A percentile compares a stretch with the other conserved stretches of the same genome.
Conservation (phyloP, 2,888 invertebrate species). For the Drosophila hamatofila region DNA sequence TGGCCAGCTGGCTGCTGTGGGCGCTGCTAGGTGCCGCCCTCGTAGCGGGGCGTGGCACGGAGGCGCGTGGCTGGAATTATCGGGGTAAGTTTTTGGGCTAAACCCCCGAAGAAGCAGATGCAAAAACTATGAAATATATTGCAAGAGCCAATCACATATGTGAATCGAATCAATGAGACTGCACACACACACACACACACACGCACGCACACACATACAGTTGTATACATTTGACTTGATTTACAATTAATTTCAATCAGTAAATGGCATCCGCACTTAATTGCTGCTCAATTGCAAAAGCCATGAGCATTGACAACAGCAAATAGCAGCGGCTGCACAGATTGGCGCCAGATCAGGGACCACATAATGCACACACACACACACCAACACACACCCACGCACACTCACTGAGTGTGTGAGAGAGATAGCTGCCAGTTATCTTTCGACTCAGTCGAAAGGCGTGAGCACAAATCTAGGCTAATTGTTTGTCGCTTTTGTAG, state of each 20-base stretch:
- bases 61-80: slow-evolving; percentile 50
- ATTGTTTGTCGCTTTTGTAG: slow-evolving; percentile 81
- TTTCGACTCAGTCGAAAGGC: slow-evolving; percentile 20
- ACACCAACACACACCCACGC: not conserved
- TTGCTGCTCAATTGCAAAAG: slow-evolving; percentile 64
- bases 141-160: not conserved
- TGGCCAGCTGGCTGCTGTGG: slow-evolving; percentile 68
- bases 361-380: not conserved
- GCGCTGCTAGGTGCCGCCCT: slow-evolving; percentile 48
- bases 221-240: slow-evolving; percentile 11
- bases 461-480: slow-evolving; percentile 76
- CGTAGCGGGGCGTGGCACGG: slow-evolving; percentile 23
- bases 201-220: slow-evolving; percentile 2
- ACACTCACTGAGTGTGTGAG: not conserved
- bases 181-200: not conserved
- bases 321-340: slow-evolving; percentile 22
- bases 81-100: slow-evolving; percentile 46
- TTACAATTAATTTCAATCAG: slow-evolving; percentile 77
- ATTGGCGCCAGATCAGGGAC: slow-evolving; percentile 29
- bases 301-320: slow-evolving; percentile 38
- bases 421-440: slow-evolving; percentile 19
- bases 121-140: not conserved
- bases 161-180: not conserved
- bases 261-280: slow-evolving; percentile 66
- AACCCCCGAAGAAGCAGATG: too few species aligned